phyloP scores from a whole-genome alignment of 2,113 vertebrate genomes.

The Colistium nudipinnis region DNA sequence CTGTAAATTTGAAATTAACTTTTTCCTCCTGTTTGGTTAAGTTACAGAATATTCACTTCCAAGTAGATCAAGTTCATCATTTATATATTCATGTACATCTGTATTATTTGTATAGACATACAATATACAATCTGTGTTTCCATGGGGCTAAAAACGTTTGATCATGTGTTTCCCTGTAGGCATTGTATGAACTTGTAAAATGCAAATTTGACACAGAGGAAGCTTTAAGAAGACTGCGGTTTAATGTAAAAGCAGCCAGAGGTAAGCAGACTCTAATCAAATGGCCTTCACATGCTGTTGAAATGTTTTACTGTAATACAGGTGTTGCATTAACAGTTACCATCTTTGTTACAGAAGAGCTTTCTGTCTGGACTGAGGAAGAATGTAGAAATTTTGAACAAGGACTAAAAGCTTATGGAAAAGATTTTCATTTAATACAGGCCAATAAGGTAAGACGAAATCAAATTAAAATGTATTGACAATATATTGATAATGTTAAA shows the following conservation, averaged over 20 bases:
- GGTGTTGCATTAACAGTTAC: conserved; percentile 14
- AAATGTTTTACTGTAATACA: neutral
- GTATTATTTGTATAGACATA: neutral
- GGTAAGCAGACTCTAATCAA: conserved; percentile 82
- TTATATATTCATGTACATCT: too few species aligned
- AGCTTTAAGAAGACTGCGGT: conserved; percentile 91
- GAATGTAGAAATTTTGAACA: conserved; percentile 97
- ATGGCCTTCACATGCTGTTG: neutral
- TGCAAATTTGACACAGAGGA: conserved; percentile 96
- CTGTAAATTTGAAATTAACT: too few species aligned
- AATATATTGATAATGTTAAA: neutral
- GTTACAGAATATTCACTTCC: too few species aligned
- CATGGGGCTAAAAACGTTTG: neutral
- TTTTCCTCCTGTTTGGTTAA: too few species aligned
- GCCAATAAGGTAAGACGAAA: conserved; percentile 91
- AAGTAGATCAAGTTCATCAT: too few species aligned
- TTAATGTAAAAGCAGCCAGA: conserved; percentile 95
- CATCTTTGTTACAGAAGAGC: conserved; percentile 85
- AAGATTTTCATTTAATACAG: conserved; percentile 96
- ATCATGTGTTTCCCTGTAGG: conserved; percentile 77
- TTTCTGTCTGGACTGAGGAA: conserved; percentile 96
- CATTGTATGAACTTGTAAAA: conserved; percentile 95
- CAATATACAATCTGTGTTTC: too few species aligned
- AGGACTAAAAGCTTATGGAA: conserved; percentile 94
- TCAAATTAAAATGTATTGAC: neutral